Conservation (phyloP, 2,797 vertebrate genomes). For the Anas bernieri region DNA sequence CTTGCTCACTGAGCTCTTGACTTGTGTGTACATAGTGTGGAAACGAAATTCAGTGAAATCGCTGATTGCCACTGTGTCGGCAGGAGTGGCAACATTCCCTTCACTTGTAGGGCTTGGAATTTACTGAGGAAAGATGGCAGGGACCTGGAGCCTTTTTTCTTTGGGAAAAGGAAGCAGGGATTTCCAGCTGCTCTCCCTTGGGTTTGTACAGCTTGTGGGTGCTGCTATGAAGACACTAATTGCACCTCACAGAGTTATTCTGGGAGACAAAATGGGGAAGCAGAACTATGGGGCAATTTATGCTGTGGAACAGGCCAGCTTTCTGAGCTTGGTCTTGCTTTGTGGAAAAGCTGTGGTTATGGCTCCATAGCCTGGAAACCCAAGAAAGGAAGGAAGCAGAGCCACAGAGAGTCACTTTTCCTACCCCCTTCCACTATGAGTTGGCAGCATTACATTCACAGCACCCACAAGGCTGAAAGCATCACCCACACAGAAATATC, state of each 20-base stretch:
- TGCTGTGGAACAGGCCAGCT: background rate
- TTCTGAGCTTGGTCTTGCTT: background rate
- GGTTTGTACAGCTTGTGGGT: background rate
- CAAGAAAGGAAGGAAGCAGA: background rate
- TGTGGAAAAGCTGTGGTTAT: background rate
- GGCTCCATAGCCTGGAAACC: background rate
- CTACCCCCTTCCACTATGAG: fast-evolving
- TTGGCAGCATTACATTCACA: background rate
- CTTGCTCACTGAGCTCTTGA: background rate
- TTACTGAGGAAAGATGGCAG: background rate
- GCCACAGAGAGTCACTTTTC: background rate
- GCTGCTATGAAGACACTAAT: background rate
- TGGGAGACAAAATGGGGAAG: background rate
- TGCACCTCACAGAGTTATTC: background rate
- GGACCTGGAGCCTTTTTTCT: background rate
- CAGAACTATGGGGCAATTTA: background rate
- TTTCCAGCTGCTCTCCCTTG: background rate
- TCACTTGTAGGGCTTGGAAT: background rate
- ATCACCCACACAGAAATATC: background rate
- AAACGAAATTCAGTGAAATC: background rate
- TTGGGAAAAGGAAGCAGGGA: background rate
- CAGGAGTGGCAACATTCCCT: background rate
- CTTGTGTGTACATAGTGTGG: background rate
- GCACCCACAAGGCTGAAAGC: fast-evolving
- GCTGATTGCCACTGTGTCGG: background rate